Base-by-base conservation (phyloP, 2,113 vertebrate species). In the Oreochromis spilurus region DNA sequence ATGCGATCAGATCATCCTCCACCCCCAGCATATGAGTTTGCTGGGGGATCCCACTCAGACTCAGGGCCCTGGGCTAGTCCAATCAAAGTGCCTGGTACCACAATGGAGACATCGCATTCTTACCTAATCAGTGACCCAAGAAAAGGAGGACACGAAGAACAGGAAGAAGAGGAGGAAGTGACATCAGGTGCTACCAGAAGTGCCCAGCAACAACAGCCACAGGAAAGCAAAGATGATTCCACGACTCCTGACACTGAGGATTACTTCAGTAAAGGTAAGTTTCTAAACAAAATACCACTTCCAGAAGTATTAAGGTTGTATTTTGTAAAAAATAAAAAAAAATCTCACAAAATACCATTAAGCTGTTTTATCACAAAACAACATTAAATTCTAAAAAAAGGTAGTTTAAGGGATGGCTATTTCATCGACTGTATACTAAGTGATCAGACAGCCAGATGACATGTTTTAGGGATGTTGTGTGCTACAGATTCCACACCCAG, bases 121-220 rank as follows among this genome's bases (percentile, higher is more conserved):
- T 97, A 97, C 95, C 96, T 95, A 97, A 96, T 97, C 91, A 92
- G 94, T 65, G 96, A 98, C 95, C 92, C 85, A 90, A 96, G 87
- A 82, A 95, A 75, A 91, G 93, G 95, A 90, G 96, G 93, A 92
- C 88, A 97, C 88, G 96, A 96, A 89, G 97, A 91, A 93, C 95
- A 93, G 95, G 93, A 95, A 50, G 93, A 97, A 88, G 97, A 97
- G 86, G 97, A 97, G 94, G 96, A 96, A 2, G 84, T 91, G 81
- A 94, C 88, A 93, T 98, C 98, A 98, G 98, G 97, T 97, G 97
- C 97, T 95, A 97, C 97, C 97, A 97, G 97, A 99, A 99, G 98
- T 98, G 98, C 97, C 98, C 98, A 98, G 92, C 93, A 93, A 67
- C 92, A 94, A 80, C 92, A 92, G 78, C 90, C 34, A 95, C 97